Evolutionary conservation across 1,140 invertebrate genomes (phyloP).

Genomic region (Musca domestica): DNA sequence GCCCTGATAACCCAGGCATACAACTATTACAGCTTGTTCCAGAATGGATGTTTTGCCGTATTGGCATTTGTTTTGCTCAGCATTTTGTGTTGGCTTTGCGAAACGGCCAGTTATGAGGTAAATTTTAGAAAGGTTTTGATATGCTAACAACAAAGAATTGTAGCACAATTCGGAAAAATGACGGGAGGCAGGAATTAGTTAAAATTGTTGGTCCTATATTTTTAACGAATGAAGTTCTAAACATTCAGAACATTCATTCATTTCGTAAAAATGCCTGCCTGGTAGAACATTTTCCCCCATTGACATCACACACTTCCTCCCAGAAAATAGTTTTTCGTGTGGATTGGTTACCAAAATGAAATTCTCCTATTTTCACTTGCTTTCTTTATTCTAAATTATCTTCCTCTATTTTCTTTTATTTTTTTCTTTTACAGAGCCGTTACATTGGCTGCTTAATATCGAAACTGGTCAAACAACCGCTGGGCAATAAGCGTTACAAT

Average conservation of each 20-base stretch:
- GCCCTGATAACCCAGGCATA: slow-evolving; percentile 12
- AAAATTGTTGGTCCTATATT: no score
- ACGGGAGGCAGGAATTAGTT: no score
- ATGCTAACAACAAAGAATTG: no score
- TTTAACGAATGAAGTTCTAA: no score
- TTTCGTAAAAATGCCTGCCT: no score
- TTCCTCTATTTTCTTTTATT: neutral
- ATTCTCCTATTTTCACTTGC: neutral
- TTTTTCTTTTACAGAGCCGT: slow-evolving; percentile 34
- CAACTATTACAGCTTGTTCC: neutral
- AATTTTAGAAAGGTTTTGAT: neutral
- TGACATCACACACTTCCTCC: no score
- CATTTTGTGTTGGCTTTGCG: slow-evolving; percentile 39
- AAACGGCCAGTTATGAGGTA: slow-evolving; percentile 34
- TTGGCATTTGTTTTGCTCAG: slow-evolving; percentile 32
- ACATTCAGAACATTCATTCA: no score
- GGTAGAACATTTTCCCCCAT: no score
- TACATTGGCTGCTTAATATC: slow-evolving; percentile 45
- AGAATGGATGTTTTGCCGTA: slow-evolving; percentile 26
- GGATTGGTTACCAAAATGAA: neutral
- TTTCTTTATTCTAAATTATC: neutral
- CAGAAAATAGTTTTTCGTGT: no score
- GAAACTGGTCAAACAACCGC: slow-evolving; percentile 37
- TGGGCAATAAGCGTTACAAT: slow-evolving; percentile 44
- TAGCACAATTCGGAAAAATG: no score